These are phyloP conservation scores for Micromesistius poutassou DNA, from an alignment of 2,797 vertebrate genomes.

Conservation along the genomic window DNA sequence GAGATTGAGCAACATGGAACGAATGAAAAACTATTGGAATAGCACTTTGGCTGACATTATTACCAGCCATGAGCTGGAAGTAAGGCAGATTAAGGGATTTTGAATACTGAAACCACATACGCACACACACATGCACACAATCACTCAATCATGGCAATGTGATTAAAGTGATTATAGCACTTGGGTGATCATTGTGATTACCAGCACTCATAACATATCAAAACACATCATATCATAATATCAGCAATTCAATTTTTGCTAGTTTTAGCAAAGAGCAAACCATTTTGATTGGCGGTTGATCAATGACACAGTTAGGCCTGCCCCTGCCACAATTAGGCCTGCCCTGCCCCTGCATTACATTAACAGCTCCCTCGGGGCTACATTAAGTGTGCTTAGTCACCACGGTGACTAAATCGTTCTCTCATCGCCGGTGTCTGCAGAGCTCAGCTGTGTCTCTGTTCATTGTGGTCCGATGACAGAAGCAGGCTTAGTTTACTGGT, in stretches of 20 bases:
- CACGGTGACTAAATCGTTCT: background rate
- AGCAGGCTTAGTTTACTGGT: background rate
- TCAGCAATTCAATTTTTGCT: background rate
- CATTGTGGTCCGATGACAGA: background rate
- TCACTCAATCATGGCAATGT: background rate
- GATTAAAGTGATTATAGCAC: background rate
- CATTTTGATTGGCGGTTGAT: background rate
- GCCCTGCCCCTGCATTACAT: background rate
- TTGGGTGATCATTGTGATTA: background rate
- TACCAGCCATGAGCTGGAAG: background rate
- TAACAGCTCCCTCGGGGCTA: background rate
- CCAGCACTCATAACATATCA: background rate
- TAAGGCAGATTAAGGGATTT: slow-evolving; percentile 21
- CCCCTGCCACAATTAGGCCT: too few relatives aligned
- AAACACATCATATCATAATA: too few relatives aligned
- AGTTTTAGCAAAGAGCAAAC: background rate
- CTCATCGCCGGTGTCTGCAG: background rate
- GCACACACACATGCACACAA: slow-evolving; percentile 3
- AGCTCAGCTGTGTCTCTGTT: background rate
- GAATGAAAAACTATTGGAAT: background rate
- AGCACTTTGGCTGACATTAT: background rate
- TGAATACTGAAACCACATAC: background rate
- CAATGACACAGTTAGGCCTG: too few relatives aligned
- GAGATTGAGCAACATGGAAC: background rate
- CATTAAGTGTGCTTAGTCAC: background rate